These are phyloP conservation scores for Temnopleurus reevesii DNA, from an alignment of 53 echinoderm and acorn worm species.

Conservation along the genomic window DNA sequence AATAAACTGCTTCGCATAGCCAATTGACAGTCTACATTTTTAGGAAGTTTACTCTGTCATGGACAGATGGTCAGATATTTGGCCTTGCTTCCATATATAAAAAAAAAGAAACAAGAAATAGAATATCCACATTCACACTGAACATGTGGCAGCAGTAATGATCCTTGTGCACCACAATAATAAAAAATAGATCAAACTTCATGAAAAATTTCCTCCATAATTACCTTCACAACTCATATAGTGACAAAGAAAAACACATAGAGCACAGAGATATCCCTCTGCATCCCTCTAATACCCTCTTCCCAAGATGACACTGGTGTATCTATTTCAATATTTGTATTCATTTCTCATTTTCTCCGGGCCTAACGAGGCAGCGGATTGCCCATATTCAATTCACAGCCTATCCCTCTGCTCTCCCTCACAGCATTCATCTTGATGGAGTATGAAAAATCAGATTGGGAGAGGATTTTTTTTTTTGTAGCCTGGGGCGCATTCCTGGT, in stretches of 20 bases:
- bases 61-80: too few relatives aligned
- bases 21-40: too few relatives aligned
- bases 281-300: not conserved
- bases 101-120: too few relatives aligned
- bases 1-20: too few relatives aligned
- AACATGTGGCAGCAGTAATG: too few relatives aligned
- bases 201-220: not conserved
- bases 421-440: not conserved
- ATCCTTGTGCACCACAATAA: too few relatives aligned
- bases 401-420: not conserved
- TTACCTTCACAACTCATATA: not conserved
- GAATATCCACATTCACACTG: too few relatives aligned
- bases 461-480: conserved; percentile 1
- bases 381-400: conserved; percentile 26
- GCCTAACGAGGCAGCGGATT: conserved; percentile 21
- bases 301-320: not conserved
- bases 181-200: not conserved
- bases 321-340: conserved; percentile 36
- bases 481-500: conserved; percentile 14
- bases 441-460: not conserved
- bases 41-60: too few relatives aligned
- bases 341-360: conserved; percentile 39
- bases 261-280: not conserved
- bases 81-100: too few relatives aligned
- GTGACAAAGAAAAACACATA: not conserved